Evolutionary conservation across 2,888 invertebrate species (phyloP), one percentile per base, ranked within the genome.

Genomic region (Zele albiditarsus): DNA sequence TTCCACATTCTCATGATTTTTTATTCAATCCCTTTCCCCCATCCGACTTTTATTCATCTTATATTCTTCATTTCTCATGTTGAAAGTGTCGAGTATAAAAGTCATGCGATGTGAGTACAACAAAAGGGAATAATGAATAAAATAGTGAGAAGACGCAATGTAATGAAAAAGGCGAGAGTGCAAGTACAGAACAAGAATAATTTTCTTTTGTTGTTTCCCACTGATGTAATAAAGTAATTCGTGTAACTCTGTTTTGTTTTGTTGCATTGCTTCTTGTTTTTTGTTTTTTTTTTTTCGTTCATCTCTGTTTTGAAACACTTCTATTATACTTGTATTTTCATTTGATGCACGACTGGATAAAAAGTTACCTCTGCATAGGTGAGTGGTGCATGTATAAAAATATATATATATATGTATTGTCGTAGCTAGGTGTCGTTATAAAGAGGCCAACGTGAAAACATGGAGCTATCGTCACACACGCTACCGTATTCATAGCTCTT

Each of bases 371-470:
- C n/a, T 1, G 16, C n/a, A 46, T 49, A 62, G 49, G 49, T 60
- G 31, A 70, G 60, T 73, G 27, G 31, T 8, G 23, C 46, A 67
- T 28, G 67, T 46, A 46, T 46, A n/a, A 3, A 53, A 8, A 38
- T 38, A 20, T 3, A 53, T 10, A n/a, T n/a, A 46, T 46, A n/a
- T 53, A 8, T 6, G n/a, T 4, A 38, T 63, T 58, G 62, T 67
- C 23, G 63, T 46, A 8, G 23, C 49, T 12, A 77, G 65, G 70
- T 42, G 62, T 67, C 20, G 67, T 69, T 75, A 69, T 75, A 71
- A 68, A 31, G 68, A 25, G 69, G 69, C 60, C 33, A 69, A 31
- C 23, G 71, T n/a, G 31, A 62, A 31, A 38, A 33, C 49, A 70
- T 57, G 25, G 27, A 67, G 25, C 68, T 53, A 53, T 20, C n/a